Base-by-base conservation (phyloP, 2,888 invertebrate genomes). In the Yponomeuta cagnagella region DNA sequence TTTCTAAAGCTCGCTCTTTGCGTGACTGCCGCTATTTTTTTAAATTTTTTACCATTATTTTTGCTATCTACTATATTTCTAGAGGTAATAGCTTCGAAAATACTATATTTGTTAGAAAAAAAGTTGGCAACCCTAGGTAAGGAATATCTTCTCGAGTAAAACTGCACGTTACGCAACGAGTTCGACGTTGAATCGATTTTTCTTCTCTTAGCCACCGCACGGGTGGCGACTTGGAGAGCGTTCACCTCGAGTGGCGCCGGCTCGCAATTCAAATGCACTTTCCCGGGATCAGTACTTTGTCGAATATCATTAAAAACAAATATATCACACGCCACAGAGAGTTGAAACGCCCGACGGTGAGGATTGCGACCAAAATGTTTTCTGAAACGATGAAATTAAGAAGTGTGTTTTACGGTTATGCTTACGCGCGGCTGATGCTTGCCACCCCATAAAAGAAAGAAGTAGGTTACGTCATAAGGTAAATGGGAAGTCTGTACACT, bases 271-370 rank as follows among this genome's bases (percentile, higher is more conserved):
- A 12, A 43, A 43, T 48, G n/a, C 67, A 23, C 63, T 63, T 70
- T 70, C 33, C 58, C 37, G 37, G 37, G 70, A 63, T 58, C 15
- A 37, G 63, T 63, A 63, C 63, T 70, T 70, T 70, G 63, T 70
- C 70, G 70, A 70, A 63, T 37, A 52, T 73, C 74, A 70, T 74
- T 74, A 73, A 74, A 74, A 72, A 72, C 72, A 73, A 74, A 74
- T 74, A 73, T 72, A 74, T 74, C 72, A 74, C 71, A 66, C 43
- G 48, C 48, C 68, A 70, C 70, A 71, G 71, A 73, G 72, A 74
- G 72, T 71, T 68, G 68, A 43, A 67, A 70, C 73, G 70, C 70
- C 70, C 70, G 71, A 70, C n/a, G 68, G 52, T 10, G 52, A 70
- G 43, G 70, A 70, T 63, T 70, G 10, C 37, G 23, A 63, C 63